Percentiles rank a stretch among this genome's conserved stretches.
phyloP scores from a whole-genome alignment of 2,113 vertebrate species.

The Aldabrachelys gigantea region DNA sequence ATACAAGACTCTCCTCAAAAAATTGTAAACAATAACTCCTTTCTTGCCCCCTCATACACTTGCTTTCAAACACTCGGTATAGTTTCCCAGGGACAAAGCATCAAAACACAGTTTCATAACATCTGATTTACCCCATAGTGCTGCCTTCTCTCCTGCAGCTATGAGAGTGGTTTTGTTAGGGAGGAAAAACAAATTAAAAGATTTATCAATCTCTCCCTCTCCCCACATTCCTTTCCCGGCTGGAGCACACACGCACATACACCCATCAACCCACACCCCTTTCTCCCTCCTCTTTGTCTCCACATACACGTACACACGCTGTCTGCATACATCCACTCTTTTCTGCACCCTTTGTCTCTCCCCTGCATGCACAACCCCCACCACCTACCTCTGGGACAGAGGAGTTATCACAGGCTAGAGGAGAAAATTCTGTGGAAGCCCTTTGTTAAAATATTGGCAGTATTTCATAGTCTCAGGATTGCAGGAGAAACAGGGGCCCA shows the following conservation, averaged over 20 bases:
- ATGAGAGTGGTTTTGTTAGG: background rate
- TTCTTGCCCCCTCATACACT: rapidly evolving
- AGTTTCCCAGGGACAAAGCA: background rate
- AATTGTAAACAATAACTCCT: background rate
- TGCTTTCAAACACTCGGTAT: background rate
- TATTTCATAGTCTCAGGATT: background rate
- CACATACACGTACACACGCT: background rate
- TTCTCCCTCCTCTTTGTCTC: background rate
- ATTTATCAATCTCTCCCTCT: background rate
- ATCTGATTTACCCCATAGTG: background rate
- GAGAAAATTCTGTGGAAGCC: background rate
- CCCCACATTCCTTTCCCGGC: background rate
- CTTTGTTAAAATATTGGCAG: background rate
- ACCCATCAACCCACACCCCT: background rate
- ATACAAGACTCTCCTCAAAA: rapidly evolving
- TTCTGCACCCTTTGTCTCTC: background rate
- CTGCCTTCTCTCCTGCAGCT: background rate
- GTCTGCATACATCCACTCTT: background rate
- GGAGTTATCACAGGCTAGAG: background rate
- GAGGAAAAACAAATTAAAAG: background rate
- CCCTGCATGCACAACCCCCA: background rate
- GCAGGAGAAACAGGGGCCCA: background rate
- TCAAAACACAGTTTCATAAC: background rate
- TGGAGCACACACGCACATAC: background rate
- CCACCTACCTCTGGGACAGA: background rate